A percentile compares a stretch with the other conserved stretches of the same genome.
Conservation (phyloP, 2,113 vertebrate genomes). For the Brachyhypopomus occidentalis region DNA sequence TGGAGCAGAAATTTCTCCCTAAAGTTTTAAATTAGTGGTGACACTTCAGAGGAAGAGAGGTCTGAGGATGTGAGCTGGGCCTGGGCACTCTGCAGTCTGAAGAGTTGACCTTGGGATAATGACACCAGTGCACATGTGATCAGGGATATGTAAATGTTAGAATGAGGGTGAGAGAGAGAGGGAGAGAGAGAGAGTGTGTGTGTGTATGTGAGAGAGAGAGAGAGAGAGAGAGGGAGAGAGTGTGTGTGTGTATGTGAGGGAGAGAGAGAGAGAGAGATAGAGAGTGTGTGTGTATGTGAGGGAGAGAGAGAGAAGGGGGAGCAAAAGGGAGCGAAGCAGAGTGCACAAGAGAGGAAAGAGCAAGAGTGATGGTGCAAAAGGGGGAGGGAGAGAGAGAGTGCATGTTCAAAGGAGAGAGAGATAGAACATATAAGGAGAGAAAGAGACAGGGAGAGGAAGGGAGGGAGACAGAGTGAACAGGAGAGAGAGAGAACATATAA, state of each 20-base stretch:
- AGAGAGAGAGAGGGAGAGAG: not conserved
- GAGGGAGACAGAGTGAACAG: too few relatives aligned
- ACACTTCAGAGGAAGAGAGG: constrained; percentile 9
- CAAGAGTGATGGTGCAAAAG: too few relatives aligned
- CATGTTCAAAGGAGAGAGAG: too few relatives aligned
- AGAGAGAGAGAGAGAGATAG: too few relatives aligned
- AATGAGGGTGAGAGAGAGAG: not conserved
- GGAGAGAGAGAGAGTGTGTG: not conserved
- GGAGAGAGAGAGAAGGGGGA: too few relatives aligned
- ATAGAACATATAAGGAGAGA: too few relatives aligned
- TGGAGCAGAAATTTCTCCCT: constrained; percentile 19
- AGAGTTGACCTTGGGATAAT: constrained; percentile 45
- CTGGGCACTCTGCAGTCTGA: not conserved
- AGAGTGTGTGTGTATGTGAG: too few relatives aligned
- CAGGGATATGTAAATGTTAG: constrained; percentile 37
- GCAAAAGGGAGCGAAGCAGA: too few relatives aligned
- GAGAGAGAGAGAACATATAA: not conserved
- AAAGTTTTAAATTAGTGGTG: constrained; percentile 28
- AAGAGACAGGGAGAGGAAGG: too few relatives aligned
- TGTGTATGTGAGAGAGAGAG: not conserved
- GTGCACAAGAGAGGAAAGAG: not conserved
- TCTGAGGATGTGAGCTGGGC: constrained; percentile 25
- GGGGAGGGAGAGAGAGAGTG: not conserved
- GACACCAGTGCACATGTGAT: constrained; percentile 41
- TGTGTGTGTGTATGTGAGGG: too few relatives aligned